Evolutionary conservation across 2,113 vertebrate species (phyloP), one percentile per base, ranked within the genome.

Genomic region (Sitta europaea): DNA sequence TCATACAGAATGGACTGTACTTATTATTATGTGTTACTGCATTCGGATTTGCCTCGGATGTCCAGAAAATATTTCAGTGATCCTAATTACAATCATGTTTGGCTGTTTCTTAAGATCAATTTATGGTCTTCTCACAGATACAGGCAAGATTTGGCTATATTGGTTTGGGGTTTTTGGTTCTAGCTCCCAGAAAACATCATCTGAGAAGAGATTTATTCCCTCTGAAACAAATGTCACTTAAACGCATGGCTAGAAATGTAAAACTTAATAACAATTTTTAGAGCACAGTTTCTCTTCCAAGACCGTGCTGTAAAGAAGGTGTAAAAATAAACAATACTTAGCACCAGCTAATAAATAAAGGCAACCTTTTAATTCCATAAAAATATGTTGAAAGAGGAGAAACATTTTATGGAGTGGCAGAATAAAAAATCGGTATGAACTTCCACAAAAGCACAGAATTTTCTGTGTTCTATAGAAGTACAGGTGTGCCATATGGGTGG

Each of bases 261-360:
- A 91, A 94, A 61, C 65, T 94, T 96, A 72, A 68, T 78, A 86
- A 67, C 78, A 92, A 72, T 11, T 80, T 88, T 97, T 88, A 95
- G 72, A 93, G 68, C 89, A 67, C 84, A 58, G 89, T 91, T 97
- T 94, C 90, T 95, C 89, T 97, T 97, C 84, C 86, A 97, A 90
- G 86, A 92, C 12, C 65, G 35, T 82, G 59, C 82, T 93, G 58
- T 84, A 86, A 96, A 96, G 95, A 94, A 96, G 82, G 55, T 65
- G 66, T 73, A 76, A 92, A 95, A 96, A 85, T 36, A 92, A 79
- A 51, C 71, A 58, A 42, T 82, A 65, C 59, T 82, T 88, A 79
- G 50, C 16, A 55, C 47, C 71, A 67, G 33, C 3, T 67, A 67
- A 86, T 77, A 96, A 93, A 96, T 93, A 93, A 92, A 83, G 31